Evolutionary conservation across 1,140 invertebrate genomes (phyloP), one percentile per base, ranked within the genome.

Genomic region (Nixonia krombeini): DNA sequence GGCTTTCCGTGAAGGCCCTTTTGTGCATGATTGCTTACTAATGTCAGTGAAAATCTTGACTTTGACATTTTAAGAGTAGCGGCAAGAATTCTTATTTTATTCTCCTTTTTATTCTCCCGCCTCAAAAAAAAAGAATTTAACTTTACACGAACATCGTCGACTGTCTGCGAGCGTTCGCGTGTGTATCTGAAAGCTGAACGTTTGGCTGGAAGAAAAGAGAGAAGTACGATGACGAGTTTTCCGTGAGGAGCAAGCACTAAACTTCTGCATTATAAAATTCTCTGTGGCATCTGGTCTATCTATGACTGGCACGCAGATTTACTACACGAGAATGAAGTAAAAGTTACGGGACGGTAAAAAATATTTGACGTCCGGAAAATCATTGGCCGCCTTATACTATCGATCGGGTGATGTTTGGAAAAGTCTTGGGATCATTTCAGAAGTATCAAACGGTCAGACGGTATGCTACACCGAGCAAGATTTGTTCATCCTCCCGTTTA

Each of bases 191-290:
- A 16, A 42, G 46, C 38, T 50, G 17, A 45, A 29, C 16, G 29
- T 45, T 63, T 57, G 46, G 18, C 8, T 25, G 46, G 23, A 21
- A 23, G 13, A 15, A 53, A 49, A 40, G 40, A 61, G 62, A 29
- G 42, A 58, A 72, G 65, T 64, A 55, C 42, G 35, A 45, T 58
- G 56, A 28, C 23, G 25, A 69, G 56, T 55, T 16, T 61, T 44
- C 33, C 45, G 33, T 1, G 25, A 10, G 16, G 29, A 45, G 21
- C 40, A 61, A 57, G 57, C 38, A 52, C 58, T 52, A 70, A 78
- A 78, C 68, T 75, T 78, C 73, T 65, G 63, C 74, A 75, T 74
- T 69, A 72, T 52, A 55, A 52, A 73, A 78, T 78, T 78, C 63
- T 72, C 76, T 63, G 57, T 29, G 6, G 40, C 31, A 55, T 23